Base-by-base conservation (phyloP, 2,888 invertebrate species). In the Oeneis ivallda region DNA sequence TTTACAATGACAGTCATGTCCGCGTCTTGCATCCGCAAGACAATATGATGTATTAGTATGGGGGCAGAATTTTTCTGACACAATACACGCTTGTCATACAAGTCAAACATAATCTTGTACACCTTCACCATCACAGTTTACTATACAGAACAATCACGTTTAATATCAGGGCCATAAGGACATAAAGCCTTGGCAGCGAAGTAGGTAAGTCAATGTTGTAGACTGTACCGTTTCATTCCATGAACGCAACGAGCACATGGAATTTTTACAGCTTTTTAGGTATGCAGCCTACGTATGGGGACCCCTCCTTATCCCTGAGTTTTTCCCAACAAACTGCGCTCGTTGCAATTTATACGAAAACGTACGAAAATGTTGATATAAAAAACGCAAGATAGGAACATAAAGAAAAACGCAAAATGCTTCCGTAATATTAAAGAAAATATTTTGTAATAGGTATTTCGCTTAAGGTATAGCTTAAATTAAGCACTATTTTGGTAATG, bases 251-350 rank as follows among this genome's bases (percentile, higher is more conserved):
- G 71, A 75, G 74, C 76, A 74, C 74, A 77, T 74, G 76, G 81
- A 81, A 80, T 84, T 87, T 87, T 87, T 87, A 66, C 15, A 15
- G 74, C 76, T 73, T 78, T 79, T 86, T 84, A 80, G 77, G 74
- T 80, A 89, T 88, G 80, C 89, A 78, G 77, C 71, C 71, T 85
- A 80, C 87, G 89, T 83, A 61, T 58, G 61, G 66, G 70, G 73
- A 72, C 75, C 78, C 80, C 76, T 73, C 74, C 72, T 80, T 78
- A 81, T 83, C 76, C 79, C 73, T 69, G 68, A 78, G 79, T 81
- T 82, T 81, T 76, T 74, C 72, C 76, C 72, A 76, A 80, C 80
- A 79, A 75, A 79, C 78, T 81, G 81, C 78, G 80, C 76, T 78
- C 70, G 79, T 76, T 85, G 86, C 86, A 85, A 87, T 85, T 85